Evolutionary conservation across 2,888 invertebrate genomes (phyloP).

Genomic region (Leptura quadrifasciata): DNA sequence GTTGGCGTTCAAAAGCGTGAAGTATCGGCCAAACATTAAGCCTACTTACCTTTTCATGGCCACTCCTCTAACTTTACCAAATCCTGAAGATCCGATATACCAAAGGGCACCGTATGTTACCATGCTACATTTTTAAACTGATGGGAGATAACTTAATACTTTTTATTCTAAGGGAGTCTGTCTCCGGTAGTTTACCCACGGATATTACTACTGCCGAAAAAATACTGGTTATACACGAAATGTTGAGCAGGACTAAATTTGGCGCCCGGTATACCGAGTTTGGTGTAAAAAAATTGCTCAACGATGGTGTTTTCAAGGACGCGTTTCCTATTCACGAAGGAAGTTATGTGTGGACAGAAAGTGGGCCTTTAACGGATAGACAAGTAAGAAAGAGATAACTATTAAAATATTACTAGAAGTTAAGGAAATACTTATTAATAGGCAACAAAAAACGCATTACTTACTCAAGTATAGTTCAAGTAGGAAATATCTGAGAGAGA

Average conservation of each 20-base stretch:
- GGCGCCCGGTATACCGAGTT: conserved; percentile 60
- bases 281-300: conserved; percentile 64
- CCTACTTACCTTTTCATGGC: conserved; percentile 58
- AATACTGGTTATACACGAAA: conserved; percentile 64
- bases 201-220: conserved; percentile 65
- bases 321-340: conserved; percentile 71
- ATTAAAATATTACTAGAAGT: too few species aligned
- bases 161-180: conserved; percentile 50
- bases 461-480: too few species aligned
- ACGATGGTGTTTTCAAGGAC: conserved; percentile 60
- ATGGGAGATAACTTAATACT: neutral
- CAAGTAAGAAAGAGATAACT: conserved; percentile 68
- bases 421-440: too few species aligned
- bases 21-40: conserved; percentile 52
- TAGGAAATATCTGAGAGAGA: too few species aligned
- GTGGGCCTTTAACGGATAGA: conserved; percentile 66
- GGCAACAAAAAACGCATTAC: too few species aligned
- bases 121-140: neutral
- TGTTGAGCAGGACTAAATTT: conserved; percentile 63
- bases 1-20: conserved; percentile 57
- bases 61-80: conserved; percentile 60
- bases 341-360: conserved; percentile 61
- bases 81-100: conserved; percentile 55
- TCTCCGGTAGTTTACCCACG: conserved; percentile 53
- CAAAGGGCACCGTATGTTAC: conserved; percentile 61